A percentile compares a stretch with the other conserved stretches of the same genome.
Evolutionary conservation across 2,113 vertebrate species (phyloP).

Genomic region (Pomatorhinus ruficollis): DNA sequence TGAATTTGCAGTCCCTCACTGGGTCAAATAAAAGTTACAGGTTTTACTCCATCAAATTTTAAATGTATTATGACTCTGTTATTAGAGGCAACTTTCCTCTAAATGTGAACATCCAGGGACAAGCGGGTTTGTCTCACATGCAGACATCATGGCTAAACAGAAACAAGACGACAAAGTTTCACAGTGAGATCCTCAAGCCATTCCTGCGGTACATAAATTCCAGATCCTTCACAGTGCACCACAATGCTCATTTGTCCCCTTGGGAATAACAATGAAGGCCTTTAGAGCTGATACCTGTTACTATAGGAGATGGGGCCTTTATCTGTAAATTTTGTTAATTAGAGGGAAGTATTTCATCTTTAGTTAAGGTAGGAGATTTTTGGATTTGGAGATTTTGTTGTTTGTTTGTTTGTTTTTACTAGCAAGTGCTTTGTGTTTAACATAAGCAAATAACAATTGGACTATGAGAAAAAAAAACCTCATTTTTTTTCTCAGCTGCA

Average conservation of each 20-base stretch:
- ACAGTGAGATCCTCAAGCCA: neutral
- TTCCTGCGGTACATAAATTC: neutral
- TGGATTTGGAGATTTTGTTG: neutral
- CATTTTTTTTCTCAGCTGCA: neutral
- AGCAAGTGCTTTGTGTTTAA: neutral
- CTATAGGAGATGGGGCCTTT: neutral
- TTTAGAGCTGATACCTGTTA: neutral
- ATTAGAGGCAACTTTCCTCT: neutral
- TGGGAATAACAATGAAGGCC: fast-evolving
- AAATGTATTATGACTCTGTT: fast-evolving
- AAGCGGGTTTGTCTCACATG: neutral
- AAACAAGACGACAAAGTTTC: neutral
- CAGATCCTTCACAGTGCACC: fast-evolving
- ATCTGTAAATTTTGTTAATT: neutral
- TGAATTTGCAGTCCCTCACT: neutral
- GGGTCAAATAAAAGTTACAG: neutral
- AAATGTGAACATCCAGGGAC: fast-evolving
- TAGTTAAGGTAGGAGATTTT: neutral
- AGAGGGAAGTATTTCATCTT: neutral
- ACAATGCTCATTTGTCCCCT: neutral
- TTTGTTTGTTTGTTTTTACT: neutral
- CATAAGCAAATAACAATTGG: neutral
- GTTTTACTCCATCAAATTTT: neutral
- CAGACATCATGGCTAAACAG: neutral
- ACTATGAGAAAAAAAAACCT: neutral